Base-by-base conservation (phyloP, 2,888 invertebrate species). In the Heteropelma amictum region DNA sequence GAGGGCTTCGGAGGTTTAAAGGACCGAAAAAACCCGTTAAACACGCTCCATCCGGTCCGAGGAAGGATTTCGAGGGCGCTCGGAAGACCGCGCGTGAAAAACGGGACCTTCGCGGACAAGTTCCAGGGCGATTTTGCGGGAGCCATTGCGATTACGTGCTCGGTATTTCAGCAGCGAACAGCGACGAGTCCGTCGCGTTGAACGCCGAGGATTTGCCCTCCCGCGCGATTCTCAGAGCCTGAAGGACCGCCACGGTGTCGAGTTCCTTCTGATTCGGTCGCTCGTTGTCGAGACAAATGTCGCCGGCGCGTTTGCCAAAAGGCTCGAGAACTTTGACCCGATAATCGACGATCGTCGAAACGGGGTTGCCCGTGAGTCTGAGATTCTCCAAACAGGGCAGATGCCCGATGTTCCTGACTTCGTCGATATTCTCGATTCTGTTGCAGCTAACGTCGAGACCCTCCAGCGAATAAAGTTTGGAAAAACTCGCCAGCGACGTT, bases 181-280 rank as follows among this genome's bases (percentile, higher is more conserved):
- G 74, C 8, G 87, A 84, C 1, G 90, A 92, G 3, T 90, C 92
- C 19, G 90, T 91, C 21, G 91, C 88, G 65, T 91, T 86, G 73
- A 93, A 92, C 72, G 90, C 91, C 0, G 93, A 92, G 0, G 92
- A 91, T 84, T 93, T 93, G 3, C 94, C 93, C 85, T 94, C 93
- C 80, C 93, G 93, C 0, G 95, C 95, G 51, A 94, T 92, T 81
- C 95, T 92, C 75, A 98, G 91, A 0, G 98, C 98, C 87, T 97
- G 95, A 76, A 98, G 90, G 35, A 98, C 95, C 38, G 96, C 93
- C 0, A 98, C 97, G 1, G 96, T 98, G 85, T 98, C 98, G 80
- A 98, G 88, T 88, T 98, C 98, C 80, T 95, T 94, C 84, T 95
- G 95, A 8, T 95, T 94, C 0, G 97, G 95, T 79, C 93, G 94